These are phyloP conservation scores for Salvelinus alpinus DNA, from an alignment of 2,113 vertebrate genomes.

Conservation along the genomic window DNA sequence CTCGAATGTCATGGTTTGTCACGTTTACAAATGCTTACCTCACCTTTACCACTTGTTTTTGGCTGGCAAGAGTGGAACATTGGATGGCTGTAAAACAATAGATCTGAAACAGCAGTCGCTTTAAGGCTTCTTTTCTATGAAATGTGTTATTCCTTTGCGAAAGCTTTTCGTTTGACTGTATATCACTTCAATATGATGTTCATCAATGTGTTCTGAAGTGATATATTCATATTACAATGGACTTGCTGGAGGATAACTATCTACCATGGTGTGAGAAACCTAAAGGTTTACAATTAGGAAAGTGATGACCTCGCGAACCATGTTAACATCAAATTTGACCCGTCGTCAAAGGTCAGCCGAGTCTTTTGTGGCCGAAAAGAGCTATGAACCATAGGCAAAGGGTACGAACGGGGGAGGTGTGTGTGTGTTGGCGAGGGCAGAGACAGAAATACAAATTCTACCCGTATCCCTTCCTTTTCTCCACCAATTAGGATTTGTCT, in stretches of 20 bases:
- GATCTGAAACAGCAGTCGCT: neutral
- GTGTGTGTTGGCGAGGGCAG: slow-evolving; percentile 17
- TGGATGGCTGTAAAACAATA: neutral
- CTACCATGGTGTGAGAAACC: neutral
- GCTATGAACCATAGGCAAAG: slow-evolving; percentile 51
- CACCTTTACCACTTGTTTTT: neutral
- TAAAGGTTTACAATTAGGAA: slow-evolving; percentile 17
- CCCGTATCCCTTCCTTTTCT: slow-evolving; percentile 38
- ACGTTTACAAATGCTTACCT: slow-evolving; percentile 1
- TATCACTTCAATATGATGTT: neutral
- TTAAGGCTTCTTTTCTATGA: neutral
- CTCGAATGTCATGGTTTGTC: neutral
- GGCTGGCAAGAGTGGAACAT: neutral
- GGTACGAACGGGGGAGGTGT: slow-evolving; percentile 14
- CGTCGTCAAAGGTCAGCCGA: slow-evolving; percentile 31
- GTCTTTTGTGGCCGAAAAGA: slow-evolving; percentile 45
- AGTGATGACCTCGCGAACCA: slow-evolving; percentile 42
- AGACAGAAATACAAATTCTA: slow-evolving; percentile 18
- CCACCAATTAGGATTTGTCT: slow-evolving; percentile 55
- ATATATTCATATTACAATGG: neutral
- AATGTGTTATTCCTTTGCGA: neutral
- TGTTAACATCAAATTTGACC: slow-evolving; percentile 56
- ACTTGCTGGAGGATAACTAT: neutral
- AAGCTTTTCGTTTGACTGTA: neutral
- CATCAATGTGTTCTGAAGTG: neutral